These are phyloP conservation scores for Heterocephalus glaber DNA, from an alignment of 2,113 vertebrate species.

Conservation along the genomic window DNA sequence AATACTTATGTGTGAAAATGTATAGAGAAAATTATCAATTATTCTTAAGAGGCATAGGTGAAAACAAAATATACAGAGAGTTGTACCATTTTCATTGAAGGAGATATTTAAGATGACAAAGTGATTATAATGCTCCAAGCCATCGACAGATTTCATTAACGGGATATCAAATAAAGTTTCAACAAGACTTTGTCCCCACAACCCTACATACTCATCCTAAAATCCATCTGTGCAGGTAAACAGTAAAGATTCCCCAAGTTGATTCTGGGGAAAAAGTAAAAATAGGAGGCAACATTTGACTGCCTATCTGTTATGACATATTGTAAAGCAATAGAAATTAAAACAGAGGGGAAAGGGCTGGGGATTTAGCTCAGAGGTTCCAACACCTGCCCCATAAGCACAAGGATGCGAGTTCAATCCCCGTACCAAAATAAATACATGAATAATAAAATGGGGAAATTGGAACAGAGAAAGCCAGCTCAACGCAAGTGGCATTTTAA, in stretches of 20 bases:
- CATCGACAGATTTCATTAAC: not conserved
- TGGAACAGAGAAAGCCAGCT: not conserved
- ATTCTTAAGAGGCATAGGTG: not conserved
- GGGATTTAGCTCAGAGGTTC: too few relatives aligned
- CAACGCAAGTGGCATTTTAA: not conserved
- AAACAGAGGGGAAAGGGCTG: not conserved
- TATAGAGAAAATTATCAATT: not conserved
- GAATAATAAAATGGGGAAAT: not conserved
- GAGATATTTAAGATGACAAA: not conserved
- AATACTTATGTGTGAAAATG: not conserved
- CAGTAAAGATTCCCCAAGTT: not conserved
- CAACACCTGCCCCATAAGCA: too few relatives aligned
- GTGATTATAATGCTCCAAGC: not conserved
- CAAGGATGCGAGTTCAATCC: too few relatives aligned
- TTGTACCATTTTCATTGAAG: not conserved
- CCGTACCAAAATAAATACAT: too few relatives aligned
- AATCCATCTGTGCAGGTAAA: not conserved
- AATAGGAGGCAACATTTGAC: not conserved
- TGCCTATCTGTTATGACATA: not conserved
- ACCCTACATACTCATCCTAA: not conserved
- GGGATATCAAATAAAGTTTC: not conserved
- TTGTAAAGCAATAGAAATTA: not conserved
- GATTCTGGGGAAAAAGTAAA: not conserved
- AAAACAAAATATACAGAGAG: not conserved
- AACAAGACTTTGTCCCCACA: not conserved